Conservation (phyloP, 1,140 invertebrate genomes). For the Charaxes varanes region DNA sequence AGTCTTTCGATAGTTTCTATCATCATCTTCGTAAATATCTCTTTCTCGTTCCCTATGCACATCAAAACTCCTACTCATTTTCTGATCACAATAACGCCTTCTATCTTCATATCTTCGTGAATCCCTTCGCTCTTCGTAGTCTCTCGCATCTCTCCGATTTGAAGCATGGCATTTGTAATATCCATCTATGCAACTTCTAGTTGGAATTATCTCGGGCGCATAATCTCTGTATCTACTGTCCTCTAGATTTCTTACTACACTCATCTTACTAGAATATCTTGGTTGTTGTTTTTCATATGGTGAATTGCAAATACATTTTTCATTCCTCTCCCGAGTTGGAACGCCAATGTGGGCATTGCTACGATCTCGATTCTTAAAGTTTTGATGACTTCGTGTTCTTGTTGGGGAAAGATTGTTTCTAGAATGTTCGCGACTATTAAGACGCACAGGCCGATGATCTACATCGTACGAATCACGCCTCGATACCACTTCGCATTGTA, state of each 20-base stretch:
- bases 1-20: conserved; percentile 29
- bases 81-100: conserved; percentile 38
- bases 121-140: conserved; percentile 33
- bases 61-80: conserved; percentile 53
- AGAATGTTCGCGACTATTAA: conserved; percentile 30
- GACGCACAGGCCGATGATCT: conserved; percentile 25
- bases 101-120: conserved; percentile 34
- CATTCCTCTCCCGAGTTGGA: conserved; percentile 12
- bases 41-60: conserved; percentile 36
- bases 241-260: conserved; percentile 25
- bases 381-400: conserved; percentile 39
- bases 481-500: conserved; percentile 50
- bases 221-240: conserved; percentile 34
- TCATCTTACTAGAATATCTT: conserved; percentile 44
- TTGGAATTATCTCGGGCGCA: conserved; percentile 25
- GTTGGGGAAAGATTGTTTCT: conserved; percentile 32
- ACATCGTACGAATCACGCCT: conserved; percentile 26
- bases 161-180: conserved; percentile 23
- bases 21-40: conserved; percentile 39
- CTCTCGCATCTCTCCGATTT: conserved; percentile 29
- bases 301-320: conserved; percentile 31
- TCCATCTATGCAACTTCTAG: conserved; percentile 31
- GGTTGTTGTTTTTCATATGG: conserved; percentile 34
- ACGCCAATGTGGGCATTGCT: conserved; percentile 29
- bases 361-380: conserved; percentile 23